These are phyloP conservation scores for Melanerpes aurifrons DNA, from an alignment of 2,113 vertebrate species.

Conservation along the genomic window DNA sequence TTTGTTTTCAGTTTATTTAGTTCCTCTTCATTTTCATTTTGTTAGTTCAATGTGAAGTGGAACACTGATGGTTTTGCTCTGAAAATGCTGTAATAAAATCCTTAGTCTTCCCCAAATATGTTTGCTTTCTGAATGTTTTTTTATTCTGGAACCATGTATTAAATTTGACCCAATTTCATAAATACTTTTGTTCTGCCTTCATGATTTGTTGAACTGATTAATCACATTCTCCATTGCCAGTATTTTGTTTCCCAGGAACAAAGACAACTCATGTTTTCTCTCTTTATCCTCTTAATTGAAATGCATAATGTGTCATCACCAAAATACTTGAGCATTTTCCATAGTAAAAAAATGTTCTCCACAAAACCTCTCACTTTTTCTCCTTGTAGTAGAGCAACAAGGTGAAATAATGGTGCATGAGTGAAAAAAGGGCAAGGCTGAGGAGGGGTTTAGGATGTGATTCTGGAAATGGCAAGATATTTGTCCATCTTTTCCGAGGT, in stretches of 20 bases:
- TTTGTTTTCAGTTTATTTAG: background rate
- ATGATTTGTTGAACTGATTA: constrained; percentile 18
- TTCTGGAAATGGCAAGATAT: background rate
- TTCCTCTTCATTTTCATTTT: background rate
- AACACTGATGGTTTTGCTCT: background rate
- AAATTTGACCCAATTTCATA: constrained; percentile 33
- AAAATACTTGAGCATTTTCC: background rate
- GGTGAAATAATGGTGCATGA: background rate
- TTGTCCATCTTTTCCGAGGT: background rate
- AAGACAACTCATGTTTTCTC: constrained; percentile 17
- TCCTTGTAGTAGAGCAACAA: background rate
- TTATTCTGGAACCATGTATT: constrained; percentile 20
- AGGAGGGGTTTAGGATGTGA: background rate
- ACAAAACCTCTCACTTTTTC: background rate
- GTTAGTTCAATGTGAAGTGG: background rate
- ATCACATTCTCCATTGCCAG: constrained; percentile 21
- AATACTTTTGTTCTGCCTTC: background rate
- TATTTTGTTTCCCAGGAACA: constrained; percentile 37
- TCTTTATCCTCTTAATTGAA: constrained; percentile 22
- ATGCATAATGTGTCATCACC: constrained; percentile 13
- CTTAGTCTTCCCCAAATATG: background rate
- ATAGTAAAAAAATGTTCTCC: background rate
- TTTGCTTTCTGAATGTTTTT: background rate
- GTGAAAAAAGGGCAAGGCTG: background rate
- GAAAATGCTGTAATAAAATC: background rate